Evolutionary conservation across 2,888 invertebrate genomes (phyloP), one percentile per base, ranked within the genome.

Genomic region (Lapara coniferarum): DNA sequence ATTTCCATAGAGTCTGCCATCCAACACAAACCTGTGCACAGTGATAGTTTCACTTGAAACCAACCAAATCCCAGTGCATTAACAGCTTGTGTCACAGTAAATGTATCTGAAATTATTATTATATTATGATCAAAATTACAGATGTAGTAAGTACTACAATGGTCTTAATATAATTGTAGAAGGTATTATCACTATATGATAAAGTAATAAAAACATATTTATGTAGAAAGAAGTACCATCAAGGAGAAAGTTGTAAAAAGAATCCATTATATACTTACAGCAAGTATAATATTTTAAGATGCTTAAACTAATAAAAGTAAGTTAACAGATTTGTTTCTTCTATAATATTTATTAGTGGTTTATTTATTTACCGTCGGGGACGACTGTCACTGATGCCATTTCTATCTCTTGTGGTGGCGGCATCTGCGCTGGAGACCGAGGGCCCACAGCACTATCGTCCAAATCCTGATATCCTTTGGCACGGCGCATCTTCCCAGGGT

Each of bases 1-100:
- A 99, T 99, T 92, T 99, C 99, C 98, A 99, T 99, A 69, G 98
- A 98, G 88, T 99, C 99, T 0, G 98, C 98, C 98, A 98, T 99
- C 98, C 98, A 97, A 85, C 97, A 97, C 0, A 97, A 92, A 0
- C 98, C 98, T 19, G 97, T 97, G 82, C 97, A 97, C 19, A 97
- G 91, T 0, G 97, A 97, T 63, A 98, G 86, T 85, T 97, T 97
- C 0, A 97, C 97, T 95, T 98, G 98, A 85, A 98, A 98, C 95
- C 97, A 97, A 52, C 98, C 98, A 89, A 98, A 98, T 1, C 98
- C 98, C 59, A 97, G 94, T 0, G 97, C 96, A 90, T 97, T 97
- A 25, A 98, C 97, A 53, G 97, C 97, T 90, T 97, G 97, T 67
- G 97, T 96, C 8, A 97, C 97, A 10, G 97, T 97, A 82, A 97